Base-by-base conservation (phyloP, 1,140 invertebrate genomes). In the Magallana gigas region DNA sequence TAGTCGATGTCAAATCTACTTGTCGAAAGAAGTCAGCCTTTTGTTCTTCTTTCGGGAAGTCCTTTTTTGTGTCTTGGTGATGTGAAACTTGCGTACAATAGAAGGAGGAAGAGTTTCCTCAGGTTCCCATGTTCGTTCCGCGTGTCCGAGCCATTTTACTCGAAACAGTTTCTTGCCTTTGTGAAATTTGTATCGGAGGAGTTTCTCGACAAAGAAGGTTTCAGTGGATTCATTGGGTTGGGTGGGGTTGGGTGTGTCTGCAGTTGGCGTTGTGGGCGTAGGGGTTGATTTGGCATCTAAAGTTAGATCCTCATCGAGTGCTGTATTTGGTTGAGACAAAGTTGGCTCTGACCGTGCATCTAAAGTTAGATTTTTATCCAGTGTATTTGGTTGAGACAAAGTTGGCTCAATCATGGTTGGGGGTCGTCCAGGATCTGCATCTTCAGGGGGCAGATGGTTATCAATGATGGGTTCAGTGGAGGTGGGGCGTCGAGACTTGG, bases 51-150 rank as follows among this genome's bases (percentile, higher is more conserved):
- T 87, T 76, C 23, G 29, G 14, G 59, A 36, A 11, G 56, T 87
- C 7, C 86, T 81, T 58, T 84, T 84, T 84, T 87, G 86, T 71
- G 83, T 85, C 81, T 85, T 84, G 3, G 76, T 88, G 8, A 84
- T 76, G 23, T 76, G 57, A 48, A 85, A 88, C 29, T 81, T 23
- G 11, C 83, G 83, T 60, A 88, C 83, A 8, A 88, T 6, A 23
- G 57, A 7, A 12, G 18, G 64, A 16, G 64, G 64, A 8, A 88
- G 11, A 64, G 81, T 81, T 58, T 85, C 64, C 57, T 81, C 83
- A 62, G 87, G 71, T 85, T 88, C 64, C 71, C 87, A 85, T 5
- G 87, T 85, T 62, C 64, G 62, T 60, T 76, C 83, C 14, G 12
- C 62, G 18, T 80, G 58, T 57, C 83, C 87, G 23, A 81, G 12